Evolutionary conservation across 1,140 invertebrate genomes (phyloP).

Genomic region (Saccostrea echinata): DNA sequence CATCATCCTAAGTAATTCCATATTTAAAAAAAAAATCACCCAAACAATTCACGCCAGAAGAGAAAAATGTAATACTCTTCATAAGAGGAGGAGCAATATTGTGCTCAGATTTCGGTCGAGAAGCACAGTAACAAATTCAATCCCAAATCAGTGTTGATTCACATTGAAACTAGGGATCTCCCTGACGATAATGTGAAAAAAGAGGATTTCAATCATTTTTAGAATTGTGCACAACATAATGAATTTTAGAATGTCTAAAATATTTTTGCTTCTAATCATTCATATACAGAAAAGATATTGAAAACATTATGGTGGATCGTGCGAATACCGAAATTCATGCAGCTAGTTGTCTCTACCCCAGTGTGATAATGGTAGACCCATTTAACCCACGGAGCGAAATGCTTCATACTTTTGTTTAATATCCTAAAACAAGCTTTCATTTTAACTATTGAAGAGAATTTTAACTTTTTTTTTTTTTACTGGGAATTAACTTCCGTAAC

Average conservation of each 20-base stretch:
- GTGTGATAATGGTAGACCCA: neutral
- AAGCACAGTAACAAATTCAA: neutral
- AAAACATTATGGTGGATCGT: neutral
- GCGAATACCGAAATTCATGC: neutral
- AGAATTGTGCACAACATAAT: too few relatives aligned
- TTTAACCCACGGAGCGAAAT: too few relatives aligned
- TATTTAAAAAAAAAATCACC: too few relatives aligned
- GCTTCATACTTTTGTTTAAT: too few relatives aligned
- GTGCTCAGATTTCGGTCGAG: neutral
- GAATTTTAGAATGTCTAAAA: too few relatives aligned
- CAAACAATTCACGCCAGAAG: too few relatives aligned
- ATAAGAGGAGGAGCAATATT: constrained; percentile 6
- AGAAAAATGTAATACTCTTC: too few relatives aligned
- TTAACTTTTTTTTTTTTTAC: too few relatives aligned
- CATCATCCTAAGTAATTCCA: too few relatives aligned
- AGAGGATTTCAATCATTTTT: neutral
- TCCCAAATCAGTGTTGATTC: neutral
- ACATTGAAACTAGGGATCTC: constrained; percentile 8
- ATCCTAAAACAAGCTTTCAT: too few relatives aligned
- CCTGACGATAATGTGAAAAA: neutral
- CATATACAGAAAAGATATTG: constrained; percentile 15
- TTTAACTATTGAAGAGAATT: too few relatives aligned
- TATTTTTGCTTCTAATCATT: neutral
- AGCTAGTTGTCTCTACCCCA: neutral
- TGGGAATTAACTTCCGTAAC: too few relatives aligned